Conservation (phyloP, 2,797 vertebrate species). For the Aulostomus chinensis region DNA sequence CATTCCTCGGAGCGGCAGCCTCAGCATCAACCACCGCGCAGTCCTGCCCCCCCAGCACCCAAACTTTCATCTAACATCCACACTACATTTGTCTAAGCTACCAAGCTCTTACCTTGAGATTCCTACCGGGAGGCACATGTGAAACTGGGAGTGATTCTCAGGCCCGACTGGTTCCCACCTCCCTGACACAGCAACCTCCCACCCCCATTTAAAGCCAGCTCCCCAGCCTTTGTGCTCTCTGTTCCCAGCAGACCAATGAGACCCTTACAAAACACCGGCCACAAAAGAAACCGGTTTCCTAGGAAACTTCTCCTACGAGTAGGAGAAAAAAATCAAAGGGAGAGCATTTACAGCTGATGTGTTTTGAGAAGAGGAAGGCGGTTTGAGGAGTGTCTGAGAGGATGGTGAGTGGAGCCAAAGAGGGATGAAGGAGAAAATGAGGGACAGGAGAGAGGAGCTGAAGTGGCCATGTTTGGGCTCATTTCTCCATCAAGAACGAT, state of each 20-base stretch:
- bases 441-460: slow-evolving; percentile 30
- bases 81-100: slow-evolving; percentile 2
- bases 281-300: slow-evolving; percentile 94
- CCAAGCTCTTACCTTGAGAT: slow-evolving; percentile 67
- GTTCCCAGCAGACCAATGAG: slow-evolving; percentile 83
- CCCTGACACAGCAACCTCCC: slow-evolving; percentile 42
- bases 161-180: slow-evolving; percentile 64
- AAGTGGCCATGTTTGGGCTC: slow-evolving; percentile 47
- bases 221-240: slow-evolving; percentile 83
- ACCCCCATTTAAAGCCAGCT: slow-evolving; percentile 65
- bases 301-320: slow-evolving; percentile 85
- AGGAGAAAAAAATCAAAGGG: slow-evolving; percentile 58
- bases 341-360: slow-evolving; percentile 78
- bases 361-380: slow-evolving; percentile 77
- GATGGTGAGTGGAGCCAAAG: slow-evolving; percentile 68
- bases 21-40: slow-evolving; percentile 27
- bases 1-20: slow-evolving; percentile 33
- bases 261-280: slow-evolving; percentile 84
- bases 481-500: slow-evolving; percentile 42
- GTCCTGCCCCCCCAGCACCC: slow-evolving; percentile 1
- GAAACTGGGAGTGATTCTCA: slow-evolving; percentile 63
- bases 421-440: slow-evolving; percentile 50
- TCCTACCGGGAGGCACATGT: slow-evolving; percentile 53
- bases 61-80: background rate
- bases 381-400: slow-evolving; percentile 70